phyloP scores from a whole-genome alignment of 2,113 vertebrate species.

The Psittacus erithacus region DNA sequence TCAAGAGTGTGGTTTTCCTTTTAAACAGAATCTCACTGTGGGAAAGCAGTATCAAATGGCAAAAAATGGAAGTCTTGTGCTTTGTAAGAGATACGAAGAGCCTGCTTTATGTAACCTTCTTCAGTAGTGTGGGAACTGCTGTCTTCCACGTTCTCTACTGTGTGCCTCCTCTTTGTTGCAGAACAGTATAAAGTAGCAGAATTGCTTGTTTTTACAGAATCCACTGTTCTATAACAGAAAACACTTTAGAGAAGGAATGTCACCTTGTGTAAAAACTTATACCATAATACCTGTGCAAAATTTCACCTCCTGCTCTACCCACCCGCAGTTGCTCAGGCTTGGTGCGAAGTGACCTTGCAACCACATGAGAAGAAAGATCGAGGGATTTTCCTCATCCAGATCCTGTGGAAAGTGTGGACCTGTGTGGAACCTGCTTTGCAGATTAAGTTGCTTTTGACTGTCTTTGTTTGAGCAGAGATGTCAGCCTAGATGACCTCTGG shows the following conservation, averaged over 20 bases:
- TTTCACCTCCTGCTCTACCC: background rate
- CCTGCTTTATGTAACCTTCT: background rate
- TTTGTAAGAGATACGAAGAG: background rate
- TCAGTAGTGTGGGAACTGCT: background rate
- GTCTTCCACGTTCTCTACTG: background rate
- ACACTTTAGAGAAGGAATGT: background rate
- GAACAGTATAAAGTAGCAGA: background rate
- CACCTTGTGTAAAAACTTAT: background rate
- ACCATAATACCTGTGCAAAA: background rate
- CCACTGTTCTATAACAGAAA: background rate
- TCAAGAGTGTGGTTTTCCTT: background rate
- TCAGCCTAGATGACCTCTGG: background rate
- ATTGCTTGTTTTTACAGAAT: background rate
- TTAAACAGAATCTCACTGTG: background rate
- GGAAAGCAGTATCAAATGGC: background rate
- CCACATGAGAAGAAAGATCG: background rate
- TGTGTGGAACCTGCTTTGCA: background rate
- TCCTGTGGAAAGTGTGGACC: background rate
- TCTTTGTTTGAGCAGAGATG: background rate
- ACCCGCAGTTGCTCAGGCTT: background rate
- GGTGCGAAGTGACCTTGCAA: background rate
- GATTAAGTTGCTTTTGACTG: background rate
- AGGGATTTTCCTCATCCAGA: background rate
- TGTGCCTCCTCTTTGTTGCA: background rate
- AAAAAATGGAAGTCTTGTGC: background rate